Base-by-base conservation (phyloP, 2,888 invertebrate genomes). In the Girardia tigrina region DNA sequence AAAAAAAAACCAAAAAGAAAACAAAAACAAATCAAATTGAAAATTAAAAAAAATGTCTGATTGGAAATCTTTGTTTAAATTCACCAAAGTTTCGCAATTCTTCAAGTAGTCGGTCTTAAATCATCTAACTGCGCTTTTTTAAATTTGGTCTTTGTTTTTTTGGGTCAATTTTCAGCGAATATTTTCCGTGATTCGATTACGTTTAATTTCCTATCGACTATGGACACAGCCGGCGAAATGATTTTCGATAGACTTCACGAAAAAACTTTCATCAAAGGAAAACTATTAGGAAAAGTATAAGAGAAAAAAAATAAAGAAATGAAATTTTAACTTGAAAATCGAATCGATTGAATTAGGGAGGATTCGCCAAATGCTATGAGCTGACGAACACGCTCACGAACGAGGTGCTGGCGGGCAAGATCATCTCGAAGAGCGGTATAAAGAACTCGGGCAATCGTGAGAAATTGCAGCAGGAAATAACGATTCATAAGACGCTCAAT, bases 351-450 rank as follows among this genome's bases (percentile, higher is more conserved):
- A 72, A 80, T 75, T 82, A 94, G 94, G 95, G 95, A 81, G 95
- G 94, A 27, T 95, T 95, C 87, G 95, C 94, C 85, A 92, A 90
- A 89, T 98, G 97, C 84, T 98, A 94, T 86, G 95, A 98, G 86
- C 89, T 98, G 78, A 90, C 89, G 79, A 92, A 95, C 83, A 86
- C 88, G 77, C n/a, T n/a, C n/a, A 87, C 87, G 70, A 89, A 89
- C n/a, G 88, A 89, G 80, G 87, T 91, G 0, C 93, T 88, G 85
- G 98, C 98, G 42, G 97, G 79, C 92, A 99, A 87, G 80, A 92
- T 98, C 80, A 94, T 99, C 23, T 91, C 95, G 26, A 99, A 98
- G 84, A 89, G 90, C 79, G 86, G 94, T 74, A 89, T 99, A 86
- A 88, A 89, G 77, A 98, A 97, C n/a, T 14, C 42, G 2, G 42